These are phyloP conservation scores for Oryzias javanicus DNA, from an alignment of 2,113 vertebrate species.

Conservation along the genomic window DNA sequence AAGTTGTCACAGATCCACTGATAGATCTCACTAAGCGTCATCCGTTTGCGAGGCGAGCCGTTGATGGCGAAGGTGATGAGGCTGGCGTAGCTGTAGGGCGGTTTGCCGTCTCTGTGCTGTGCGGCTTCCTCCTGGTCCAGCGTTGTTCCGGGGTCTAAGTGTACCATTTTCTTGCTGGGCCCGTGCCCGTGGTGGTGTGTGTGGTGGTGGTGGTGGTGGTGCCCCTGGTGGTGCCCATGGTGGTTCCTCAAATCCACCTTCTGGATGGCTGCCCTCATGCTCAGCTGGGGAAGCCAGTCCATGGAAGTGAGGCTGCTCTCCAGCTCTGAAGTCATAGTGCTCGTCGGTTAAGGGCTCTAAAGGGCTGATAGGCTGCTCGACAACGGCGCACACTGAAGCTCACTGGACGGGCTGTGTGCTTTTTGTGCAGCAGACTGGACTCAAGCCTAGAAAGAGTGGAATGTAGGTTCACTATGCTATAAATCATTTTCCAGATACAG, in stretches of 20 bases:
- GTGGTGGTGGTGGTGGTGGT: conserved; percentile 54
- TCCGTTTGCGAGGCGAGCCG: conserved; percentile 88
- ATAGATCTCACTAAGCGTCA: conserved; percentile 94
- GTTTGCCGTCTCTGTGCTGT: conserved; percentile 91
- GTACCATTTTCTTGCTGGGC: conserved; percentile 80
- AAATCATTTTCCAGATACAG: conserved; percentile 49
- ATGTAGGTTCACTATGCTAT: conserved; percentile 60
- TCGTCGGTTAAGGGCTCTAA: conserved; percentile 24
- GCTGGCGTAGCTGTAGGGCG: conserved; percentile 92
- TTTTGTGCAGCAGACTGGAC: conserved; percentile 63
- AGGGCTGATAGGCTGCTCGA: conserved; percentile 31
- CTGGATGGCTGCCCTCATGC: conserved; percentile 87
- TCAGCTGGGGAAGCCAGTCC: conserved; percentile 93
- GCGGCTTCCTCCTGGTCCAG: conserved; percentile 88
- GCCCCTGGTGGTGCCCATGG: conserved; percentile 55
- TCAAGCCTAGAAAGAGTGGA: conserved; percentile 68
- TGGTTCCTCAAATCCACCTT: conserved; percentile 77
- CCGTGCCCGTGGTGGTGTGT: conserved; percentile 76
- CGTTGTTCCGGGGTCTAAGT: conserved; percentile 84
- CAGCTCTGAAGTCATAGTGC: conserved; percentile 88
- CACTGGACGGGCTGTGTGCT: conserved; percentile 65
- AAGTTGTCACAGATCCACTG: conserved; percentile 87
- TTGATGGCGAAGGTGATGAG: conserved; percentile 94
- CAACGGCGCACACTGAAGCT: conserved; percentile 43
- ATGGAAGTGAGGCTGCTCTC: conserved; percentile 92